phyloP scores from a whole-genome alignment of 1,140 invertebrate genomes.

The Callitettix versicolor region DNA sequence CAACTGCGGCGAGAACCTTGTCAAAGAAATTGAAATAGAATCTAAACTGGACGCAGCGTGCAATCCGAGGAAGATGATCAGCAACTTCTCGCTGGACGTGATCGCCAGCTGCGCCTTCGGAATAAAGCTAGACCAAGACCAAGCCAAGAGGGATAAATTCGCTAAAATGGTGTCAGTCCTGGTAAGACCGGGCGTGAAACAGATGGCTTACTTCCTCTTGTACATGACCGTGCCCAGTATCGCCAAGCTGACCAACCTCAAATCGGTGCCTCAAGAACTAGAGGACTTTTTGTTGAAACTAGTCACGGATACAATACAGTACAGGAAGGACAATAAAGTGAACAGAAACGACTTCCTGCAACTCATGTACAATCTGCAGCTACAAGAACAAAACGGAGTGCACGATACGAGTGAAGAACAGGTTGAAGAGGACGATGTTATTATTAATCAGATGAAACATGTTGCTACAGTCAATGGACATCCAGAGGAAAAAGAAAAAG shows the following conservation, averaged over 20 bases:
- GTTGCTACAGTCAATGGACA: no score
- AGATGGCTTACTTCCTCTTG: conserved; percentile 8
- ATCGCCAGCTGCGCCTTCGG: conserved; percentile 45
- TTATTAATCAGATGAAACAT: no score
- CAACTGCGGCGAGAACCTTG: neutral
- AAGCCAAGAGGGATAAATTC: conserved; percentile 34
- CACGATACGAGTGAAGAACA: no score
- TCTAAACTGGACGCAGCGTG: neutral
- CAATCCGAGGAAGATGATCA: neutral
- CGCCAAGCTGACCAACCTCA: conserved; percentile 13
- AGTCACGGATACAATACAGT: conserved; percentile 34
- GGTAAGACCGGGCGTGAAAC: conserved; percentile 30
- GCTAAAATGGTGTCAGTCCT: conserved; percentile 39
- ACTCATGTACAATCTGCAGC: no score
- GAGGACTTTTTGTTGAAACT: conserved; percentile 36
- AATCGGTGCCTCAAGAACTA: conserved; percentile 21
- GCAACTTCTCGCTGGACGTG: conserved; percentile 41
- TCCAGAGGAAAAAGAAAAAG: no score
- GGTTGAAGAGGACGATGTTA: no score
- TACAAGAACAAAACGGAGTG: no score
- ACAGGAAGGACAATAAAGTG: conserved; percentile 33
- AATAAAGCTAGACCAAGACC: conserved; percentile 29
- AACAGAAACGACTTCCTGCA: conserved; percentile 35
- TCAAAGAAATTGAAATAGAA: neutral
- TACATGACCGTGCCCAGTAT: conserved; percentile 17